These are phyloP conservation scores for Leptopilina drosophilae DNA, from an alignment of 2,888 invertebrate species.

Conservation along the genomic window DNA sequence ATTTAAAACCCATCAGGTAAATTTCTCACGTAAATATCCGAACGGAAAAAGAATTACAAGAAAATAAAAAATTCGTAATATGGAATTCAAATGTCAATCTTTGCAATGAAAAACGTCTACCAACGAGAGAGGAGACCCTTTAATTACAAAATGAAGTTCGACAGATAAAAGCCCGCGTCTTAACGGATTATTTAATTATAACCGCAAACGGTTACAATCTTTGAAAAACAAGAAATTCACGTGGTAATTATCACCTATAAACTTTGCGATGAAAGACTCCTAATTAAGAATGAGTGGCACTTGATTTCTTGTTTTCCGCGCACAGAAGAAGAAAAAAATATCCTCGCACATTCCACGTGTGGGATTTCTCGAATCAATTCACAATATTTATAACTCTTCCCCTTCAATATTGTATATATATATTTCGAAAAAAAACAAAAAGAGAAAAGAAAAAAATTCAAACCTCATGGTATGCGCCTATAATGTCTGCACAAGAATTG, in stretches of 20 bases:
- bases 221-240: slow-evolving; percentile 30
- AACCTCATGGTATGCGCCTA: neutral
- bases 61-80: neutral
- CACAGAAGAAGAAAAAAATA: neutral
- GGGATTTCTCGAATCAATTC: slow-evolving; percentile 15
- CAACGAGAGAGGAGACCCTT: neutral
- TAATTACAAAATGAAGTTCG: slow-evolving; percentile 26
- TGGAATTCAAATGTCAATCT: neutral
- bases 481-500: slow-evolving; percentile 18
- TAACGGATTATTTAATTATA: slow-evolving; percentile 40
- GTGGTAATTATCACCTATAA: slow-evolving; percentile 36
- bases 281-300: slow-evolving; percentile 38
- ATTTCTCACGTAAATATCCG: neutral
- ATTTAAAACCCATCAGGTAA: neutral
- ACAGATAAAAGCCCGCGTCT: slow-evolving; percentile 24
- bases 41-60: neutral
- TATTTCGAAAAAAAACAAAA: neutral
- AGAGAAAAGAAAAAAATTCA: neutral
- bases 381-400: slow-evolving; percentile 28
- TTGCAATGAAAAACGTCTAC: neutral
- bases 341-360: neutral
- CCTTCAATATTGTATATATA: slow-evolving; percentile 12
- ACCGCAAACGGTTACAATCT: neutral
- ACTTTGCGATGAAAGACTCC: slow-evolving; percentile 29
- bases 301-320: neutral